Conservation (phyloP, 2,888 invertebrate species). For the Euzophera pinguis region DNA sequence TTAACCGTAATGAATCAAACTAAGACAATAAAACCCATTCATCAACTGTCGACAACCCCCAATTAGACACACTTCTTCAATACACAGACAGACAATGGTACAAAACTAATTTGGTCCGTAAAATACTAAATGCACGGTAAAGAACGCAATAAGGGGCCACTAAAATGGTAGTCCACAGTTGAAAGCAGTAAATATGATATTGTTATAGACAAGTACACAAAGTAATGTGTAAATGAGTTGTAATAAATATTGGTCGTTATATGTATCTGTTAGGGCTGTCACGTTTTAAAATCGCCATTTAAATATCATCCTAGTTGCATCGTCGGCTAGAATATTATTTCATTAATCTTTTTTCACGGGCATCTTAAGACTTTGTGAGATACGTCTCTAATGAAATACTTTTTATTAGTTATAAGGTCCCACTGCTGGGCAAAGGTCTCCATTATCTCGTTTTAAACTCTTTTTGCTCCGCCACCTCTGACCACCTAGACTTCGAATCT, state of each 20-base stretch:
- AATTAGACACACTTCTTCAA: constrained; percentile 32
- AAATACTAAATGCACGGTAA: constrained; percentile 35
- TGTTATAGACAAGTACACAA: constrained; percentile 41
- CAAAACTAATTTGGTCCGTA: constrained; percentile 55
- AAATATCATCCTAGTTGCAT: no score
- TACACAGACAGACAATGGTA: constrained; percentile 34
- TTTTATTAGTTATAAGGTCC: no score
- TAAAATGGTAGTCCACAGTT: constrained; percentile 50
- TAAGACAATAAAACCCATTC: background rate
- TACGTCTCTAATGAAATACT: no score
- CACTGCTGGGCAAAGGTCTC: no score
- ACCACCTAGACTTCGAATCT: no score
- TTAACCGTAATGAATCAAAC: background rate
- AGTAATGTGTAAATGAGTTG: constrained; percentile 51
- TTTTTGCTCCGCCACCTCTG: no score
- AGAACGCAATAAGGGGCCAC: constrained; percentile 31
- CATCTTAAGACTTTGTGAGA: no score
- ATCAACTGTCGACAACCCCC: constrained; percentile 3
- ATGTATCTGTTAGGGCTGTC: constrained; percentile 40
- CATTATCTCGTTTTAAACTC: no score
- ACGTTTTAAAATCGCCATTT: no score
- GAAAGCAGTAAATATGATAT: constrained; percentile 37
- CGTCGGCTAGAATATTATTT: no score
- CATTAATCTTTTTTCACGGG: no score
- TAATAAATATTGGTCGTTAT: constrained; percentile 52